Conservation (phyloP, 2,888 invertebrate species). For the Helleia helle region DNA sequence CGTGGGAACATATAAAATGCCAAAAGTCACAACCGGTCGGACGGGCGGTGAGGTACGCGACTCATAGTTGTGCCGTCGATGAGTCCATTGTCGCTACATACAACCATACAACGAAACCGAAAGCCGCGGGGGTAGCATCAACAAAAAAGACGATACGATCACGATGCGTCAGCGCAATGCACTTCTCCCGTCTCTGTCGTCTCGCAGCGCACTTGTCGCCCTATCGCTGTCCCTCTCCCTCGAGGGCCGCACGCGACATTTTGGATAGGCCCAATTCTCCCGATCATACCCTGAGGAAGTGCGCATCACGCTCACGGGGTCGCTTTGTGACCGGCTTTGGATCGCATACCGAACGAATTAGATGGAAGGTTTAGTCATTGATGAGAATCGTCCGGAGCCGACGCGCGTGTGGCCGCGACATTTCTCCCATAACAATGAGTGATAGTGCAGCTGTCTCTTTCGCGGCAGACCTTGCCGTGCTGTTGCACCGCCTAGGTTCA, state of each 20-base stretch:
- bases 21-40: conserved; percentile 52
- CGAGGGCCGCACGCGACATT: conserved; percentile 19
- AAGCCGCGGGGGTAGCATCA: conserved; percentile 44
- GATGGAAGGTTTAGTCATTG: conserved; percentile 44
- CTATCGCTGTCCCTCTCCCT: conserved; percentile 33
- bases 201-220: conserved; percentile 40
- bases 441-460: conserved; percentile 65
- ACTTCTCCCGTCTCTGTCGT: conserved; percentile 36
- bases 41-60: conserved; percentile 37
- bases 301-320: conserved; percentile 43
- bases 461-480: conserved; percentile 58
- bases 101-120: conserved; percentile 51
- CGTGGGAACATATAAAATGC: conserved; percentile 64
- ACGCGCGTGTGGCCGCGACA: conserved; percentile 62
- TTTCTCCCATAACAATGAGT: conserved; percentile 67
- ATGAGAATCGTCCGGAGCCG: conserved; percentile 39
- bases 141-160: conserved; percentile 56
- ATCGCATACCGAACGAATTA: conserved; percentile 53
- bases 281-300: conserved; percentile 49
- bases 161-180: conserved; percentile 67
- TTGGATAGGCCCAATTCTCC: conserved; percentile 26
- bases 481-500: conserved; percentile 67
- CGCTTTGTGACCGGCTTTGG: conserved; percentile 45
- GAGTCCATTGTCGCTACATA: conserved; percentile 30
- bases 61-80: too few species aligned